phyloP scores from a whole-genome alignment of 2,797 vertebrate genomes.

The Pipistrellus nathusii region DNA sequence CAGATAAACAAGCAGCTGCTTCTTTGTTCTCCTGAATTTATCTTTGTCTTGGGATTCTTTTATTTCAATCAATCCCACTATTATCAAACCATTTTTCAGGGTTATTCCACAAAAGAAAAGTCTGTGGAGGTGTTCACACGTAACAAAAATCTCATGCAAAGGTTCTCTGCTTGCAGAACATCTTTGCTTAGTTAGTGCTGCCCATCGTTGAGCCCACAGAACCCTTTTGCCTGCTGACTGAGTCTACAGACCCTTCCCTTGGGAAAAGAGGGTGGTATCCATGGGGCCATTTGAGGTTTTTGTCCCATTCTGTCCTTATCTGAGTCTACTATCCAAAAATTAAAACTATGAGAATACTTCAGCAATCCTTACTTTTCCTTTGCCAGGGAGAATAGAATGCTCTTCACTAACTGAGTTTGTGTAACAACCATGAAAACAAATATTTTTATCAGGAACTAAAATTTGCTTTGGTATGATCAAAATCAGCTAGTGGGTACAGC shows the following conservation, averaged over 20 bases:
- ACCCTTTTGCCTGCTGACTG: background rate
- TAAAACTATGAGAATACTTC: background rate
- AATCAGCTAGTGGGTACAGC: background rate
- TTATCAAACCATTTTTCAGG: background rate
- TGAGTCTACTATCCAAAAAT: constrained; percentile 8
- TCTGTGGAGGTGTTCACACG: background rate
- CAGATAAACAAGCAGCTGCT: background rate
- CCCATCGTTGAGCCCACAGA: background rate
- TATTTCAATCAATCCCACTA: background rate
- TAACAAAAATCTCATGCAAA: background rate
- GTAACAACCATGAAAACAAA: constrained; percentile 9
- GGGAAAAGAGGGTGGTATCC: background rate
- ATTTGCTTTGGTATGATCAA: constrained; percentile 61
- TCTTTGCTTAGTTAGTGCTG: background rate
- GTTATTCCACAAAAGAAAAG: background rate
- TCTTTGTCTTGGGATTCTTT: constrained; percentile 26
- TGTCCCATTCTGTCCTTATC: background rate
- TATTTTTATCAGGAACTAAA: background rate
- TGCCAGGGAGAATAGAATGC: background rate
- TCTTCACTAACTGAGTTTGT: background rate
- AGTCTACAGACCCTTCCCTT: background rate
- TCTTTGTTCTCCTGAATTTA: constrained; percentile 15
- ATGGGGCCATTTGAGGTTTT: background rate
- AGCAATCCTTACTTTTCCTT: constrained; percentile 1
- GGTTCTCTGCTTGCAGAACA: background rate